Conservation (phyloP, 1,140 invertebrate genomes). For the Linepithema humile region DNA sequence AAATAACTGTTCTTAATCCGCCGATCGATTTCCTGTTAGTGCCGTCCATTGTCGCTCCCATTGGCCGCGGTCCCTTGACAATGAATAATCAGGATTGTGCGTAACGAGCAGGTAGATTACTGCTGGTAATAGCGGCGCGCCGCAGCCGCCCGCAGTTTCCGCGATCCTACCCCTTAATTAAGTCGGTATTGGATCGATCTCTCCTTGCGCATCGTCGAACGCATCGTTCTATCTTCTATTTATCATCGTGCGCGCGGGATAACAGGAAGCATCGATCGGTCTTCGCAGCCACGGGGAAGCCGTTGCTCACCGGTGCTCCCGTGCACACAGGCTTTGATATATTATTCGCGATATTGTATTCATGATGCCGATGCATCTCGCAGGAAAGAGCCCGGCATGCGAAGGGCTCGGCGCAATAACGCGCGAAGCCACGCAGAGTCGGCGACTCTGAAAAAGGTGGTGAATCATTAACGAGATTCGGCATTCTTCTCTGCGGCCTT, state of each 20-base stretch:
- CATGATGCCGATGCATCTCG: constrained; percentile 22
- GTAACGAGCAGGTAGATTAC: constrained; percentile 36
- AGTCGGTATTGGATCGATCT: background rate
- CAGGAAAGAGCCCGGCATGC: background rate
- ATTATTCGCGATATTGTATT: constrained; percentile 62
- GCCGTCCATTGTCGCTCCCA: background rate
- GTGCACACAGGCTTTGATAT: constrained; percentile 8
- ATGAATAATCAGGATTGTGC: constrained; percentile 48
- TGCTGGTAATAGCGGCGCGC: constrained; percentile 21
- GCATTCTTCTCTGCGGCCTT: constrained; percentile 7
- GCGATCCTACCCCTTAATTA: constrained; percentile 51
- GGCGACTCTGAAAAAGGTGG: background rate
- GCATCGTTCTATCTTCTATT: constrained; percentile 49
- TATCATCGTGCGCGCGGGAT: constrained; percentile 45
- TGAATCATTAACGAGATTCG: constrained; percentile 35
- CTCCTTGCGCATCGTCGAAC: constrained; percentile 8
- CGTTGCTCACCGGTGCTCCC: background rate
- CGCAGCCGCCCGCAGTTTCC: background rate
- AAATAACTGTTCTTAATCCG: constrained; percentile 43
- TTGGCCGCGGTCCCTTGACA: background rate
- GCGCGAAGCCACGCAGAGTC: background rate
- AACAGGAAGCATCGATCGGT: constrained; percentile 44
- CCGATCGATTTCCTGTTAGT: constrained; percentile 16
- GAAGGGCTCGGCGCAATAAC: constrained; percentile 4
- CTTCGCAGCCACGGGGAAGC: constrained; percentile 32